These are phyloP conservation scores for Trinorchestia longiramus DNA, from an alignment of 1,140 invertebrate genomes.

Conservation along the genomic window DNA sequence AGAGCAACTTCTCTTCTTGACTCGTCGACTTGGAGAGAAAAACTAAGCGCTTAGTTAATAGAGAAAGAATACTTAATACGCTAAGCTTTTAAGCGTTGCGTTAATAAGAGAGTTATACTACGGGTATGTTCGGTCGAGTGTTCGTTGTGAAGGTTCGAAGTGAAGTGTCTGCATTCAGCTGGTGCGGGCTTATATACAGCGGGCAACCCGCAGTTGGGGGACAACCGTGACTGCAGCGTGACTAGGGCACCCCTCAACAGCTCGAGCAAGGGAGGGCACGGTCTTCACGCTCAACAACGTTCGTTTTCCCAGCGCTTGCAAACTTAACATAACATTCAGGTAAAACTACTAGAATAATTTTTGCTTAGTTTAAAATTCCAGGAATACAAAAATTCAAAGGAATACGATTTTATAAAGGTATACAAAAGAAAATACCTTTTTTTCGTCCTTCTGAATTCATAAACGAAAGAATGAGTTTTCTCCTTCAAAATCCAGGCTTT, in stretches of 20 bases:
- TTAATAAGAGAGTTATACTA: background rate
- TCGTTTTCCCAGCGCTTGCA: background rate
- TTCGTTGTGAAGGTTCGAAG: constrained; percentile 29
- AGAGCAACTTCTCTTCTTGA: background rate
- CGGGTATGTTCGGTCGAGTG: constrained; percentile 9
- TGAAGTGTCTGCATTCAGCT: background rate
- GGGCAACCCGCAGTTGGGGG: background rate
- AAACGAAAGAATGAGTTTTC: background rate
- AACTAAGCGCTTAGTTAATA: background rate
- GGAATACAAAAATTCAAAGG: no score
- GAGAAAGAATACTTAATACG: background rate
- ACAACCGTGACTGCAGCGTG: background rate
- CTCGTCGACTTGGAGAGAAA: background rate
- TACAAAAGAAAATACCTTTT: background rate
- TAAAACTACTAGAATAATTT: background rate
- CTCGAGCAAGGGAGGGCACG: background rate
- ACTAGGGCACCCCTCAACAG: background rate
- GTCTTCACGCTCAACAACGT: background rate
- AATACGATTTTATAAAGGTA: background rate
- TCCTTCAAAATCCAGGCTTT: no score
- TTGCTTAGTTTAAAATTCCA: background rate
- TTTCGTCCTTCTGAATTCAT: background rate
- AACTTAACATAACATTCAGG: background rate
- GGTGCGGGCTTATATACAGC: background rate
- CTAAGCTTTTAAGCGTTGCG: background rate